Base-by-base conservation (phyloP, 2,888 invertebrate species). In the Conomelus anceps region DNA sequence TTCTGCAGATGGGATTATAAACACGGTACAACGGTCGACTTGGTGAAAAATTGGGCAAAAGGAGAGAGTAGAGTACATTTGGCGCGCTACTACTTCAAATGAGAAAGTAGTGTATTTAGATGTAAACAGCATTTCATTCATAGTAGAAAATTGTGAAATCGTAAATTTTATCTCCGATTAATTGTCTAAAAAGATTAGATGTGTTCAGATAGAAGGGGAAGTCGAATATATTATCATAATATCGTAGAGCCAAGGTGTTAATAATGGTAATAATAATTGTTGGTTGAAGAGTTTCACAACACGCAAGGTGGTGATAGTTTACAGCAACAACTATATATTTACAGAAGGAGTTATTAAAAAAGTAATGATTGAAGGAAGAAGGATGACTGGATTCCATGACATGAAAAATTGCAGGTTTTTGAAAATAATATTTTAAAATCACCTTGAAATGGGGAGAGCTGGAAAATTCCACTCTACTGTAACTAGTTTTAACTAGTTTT, bases 1-100 rank as follows among this genome's bases (percentile, higher is more conserved):
- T 90, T 89, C 87, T 89, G 90, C 90, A 85, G 89, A 89, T 89
- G 86, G 84, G 90, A 89, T 87, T 90, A 89, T 26, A 84, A 90
- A 89, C 34, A 34, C 34, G 34, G 34, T 34, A 34, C n/a, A 89
- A 89, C 89, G 87, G 89, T 87, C 89, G 90, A 88, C 88, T 88
- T 85, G 87, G 89, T 90, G 89, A 90, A 90, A 90, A 90, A 89
- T 29, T 88, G 24, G 89, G 88, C 22, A 88, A 41, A 41, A 3
- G 3, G 17, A 3, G 13, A 63, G 11, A 26, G 11, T 26, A 26
- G 11, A 26, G 4, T 26, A 7, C 26, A 26, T n/a, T n/a, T n/a
- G n/a, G n/a, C n/a, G n/a, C 26, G 26, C 26, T 7, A n/a, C 63
- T 13, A n/a, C 63, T n/a, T 7, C 63, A 63, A 63, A 4, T 63